These are phyloP conservation scores for Apogon talboti DNA, from an alignment of 2,797 vertebrate genomes.

Conservation along the genomic window DNA sequence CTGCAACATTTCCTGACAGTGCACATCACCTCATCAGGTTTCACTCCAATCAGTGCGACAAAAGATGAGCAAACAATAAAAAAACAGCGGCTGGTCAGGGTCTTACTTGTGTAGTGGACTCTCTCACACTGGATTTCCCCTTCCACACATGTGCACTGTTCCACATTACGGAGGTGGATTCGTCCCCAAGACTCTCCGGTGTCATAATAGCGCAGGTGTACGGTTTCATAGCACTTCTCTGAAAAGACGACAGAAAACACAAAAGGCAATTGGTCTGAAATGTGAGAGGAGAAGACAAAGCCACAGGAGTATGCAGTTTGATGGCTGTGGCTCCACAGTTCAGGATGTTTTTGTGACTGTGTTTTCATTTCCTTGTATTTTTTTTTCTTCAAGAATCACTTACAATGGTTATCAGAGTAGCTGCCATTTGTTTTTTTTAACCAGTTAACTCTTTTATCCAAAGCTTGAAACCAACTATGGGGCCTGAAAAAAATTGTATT, in stretches of 20 bases:
- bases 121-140: conserved; percentile 76
- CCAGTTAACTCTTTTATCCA: too few species aligned
- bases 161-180: conserved; percentile 85
- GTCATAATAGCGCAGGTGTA: conserved; percentile 88
- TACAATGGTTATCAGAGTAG: too few species aligned
- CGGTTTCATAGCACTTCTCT: conserved; percentile 92
- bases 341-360: not conserved
- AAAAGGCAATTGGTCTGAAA: conserved; percentile 52
- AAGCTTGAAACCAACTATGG: too few species aligned
- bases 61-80: conserved; percentile 16
- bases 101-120: conserved; percentile 85
- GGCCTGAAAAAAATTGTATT: too few species aligned
- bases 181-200: conserved; percentile 88
- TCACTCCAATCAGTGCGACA: conserved; percentile 17
- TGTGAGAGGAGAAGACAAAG: conserved; percentile 46
- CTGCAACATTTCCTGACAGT: not conserved
- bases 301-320: conserved; percentile 27
- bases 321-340: conserved; percentile 2
- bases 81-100: not conserved
- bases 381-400: not conserved
- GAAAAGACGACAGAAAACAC: conserved; percentile 48
- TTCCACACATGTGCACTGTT: conserved; percentile 85
- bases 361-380: not conserved
- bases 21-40: conserved; percentile 1
- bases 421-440: too few species aligned